Base-by-base conservation (phyloP, 2,113 vertebrate genomes). In the Apistogramma diplotaenia region DNA sequence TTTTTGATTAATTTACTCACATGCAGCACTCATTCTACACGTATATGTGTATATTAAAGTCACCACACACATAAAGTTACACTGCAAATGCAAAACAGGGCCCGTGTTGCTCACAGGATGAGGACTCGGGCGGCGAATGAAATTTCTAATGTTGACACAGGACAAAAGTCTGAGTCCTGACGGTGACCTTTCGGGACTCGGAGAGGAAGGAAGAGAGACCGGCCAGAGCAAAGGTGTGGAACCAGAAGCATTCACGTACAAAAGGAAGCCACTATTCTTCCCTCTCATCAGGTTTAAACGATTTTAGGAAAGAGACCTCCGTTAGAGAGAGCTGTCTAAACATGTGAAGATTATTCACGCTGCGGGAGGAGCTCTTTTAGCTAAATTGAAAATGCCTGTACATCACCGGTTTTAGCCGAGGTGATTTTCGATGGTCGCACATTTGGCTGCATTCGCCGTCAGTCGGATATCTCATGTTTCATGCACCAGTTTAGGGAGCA, bases 131-230 rank as follows among this genome's bases (percentile, higher is more conserved):
- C 37, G 83, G 72, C 62, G 79, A 84, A 81, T 83, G 71, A 31
- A 76, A 77, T 76, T 58, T 70, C 72, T 71, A 67, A 78, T 90
- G 89, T 87, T 85, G 87, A 91, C 85, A 84, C 87, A 85, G 87
- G 89, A 94, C 86, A 77, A 90, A 92, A 87, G 67, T 83, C 74
- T 56, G 37, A 83, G 77, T 88, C 82, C 86, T 87, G 90, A 88
- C 78, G 71, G 82, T 80, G 81, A 90, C 84, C 89, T 70, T 78
- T 85, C 58, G 37, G 83, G 58, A 87, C 79, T 72, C 25, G 3
- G 46, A 60, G 65, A 92, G 93, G 93, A 94, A 94, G 93, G 93
- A 93, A 94, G 77, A 78, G 73, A 89, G 78, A 82, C 82, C 59
- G 79, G 89, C 90, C 90, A 79, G 86, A 73, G 82, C 71, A 81